These are phyloP conservation scores for Varanus salvator DNA, from an alignment of 2,113 vertebrate genomes.

Conservation along the genomic window DNA sequence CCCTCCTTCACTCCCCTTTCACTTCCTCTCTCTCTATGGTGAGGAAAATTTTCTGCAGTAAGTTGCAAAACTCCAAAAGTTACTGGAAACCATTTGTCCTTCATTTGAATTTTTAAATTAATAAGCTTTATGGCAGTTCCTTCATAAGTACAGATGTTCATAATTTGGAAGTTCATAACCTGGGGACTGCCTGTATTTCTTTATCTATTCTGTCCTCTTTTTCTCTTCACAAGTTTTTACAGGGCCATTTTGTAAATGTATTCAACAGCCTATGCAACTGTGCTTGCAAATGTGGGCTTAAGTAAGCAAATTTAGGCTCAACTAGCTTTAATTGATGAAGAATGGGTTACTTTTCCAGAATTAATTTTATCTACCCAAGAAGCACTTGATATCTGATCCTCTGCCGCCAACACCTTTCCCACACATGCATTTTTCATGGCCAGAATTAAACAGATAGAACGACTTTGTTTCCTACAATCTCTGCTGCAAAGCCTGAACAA, in stretches of 20 bases:
- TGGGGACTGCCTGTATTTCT: neutral
- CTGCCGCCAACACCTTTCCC: constrained; percentile 40
- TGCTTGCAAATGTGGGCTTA: neutral
- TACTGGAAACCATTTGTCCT: no score
- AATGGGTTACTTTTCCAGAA: constrained; percentile 36
- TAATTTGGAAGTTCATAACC: no score
- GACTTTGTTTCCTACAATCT: constrained; percentile 35
- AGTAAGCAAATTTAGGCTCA: neutral
- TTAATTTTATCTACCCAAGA: constrained; percentile 36
- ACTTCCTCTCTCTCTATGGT: no score
- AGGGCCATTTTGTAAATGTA: neutral
- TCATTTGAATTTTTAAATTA: no score
- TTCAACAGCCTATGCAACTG: neutral
- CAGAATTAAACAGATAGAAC: constrained; percentile 45
- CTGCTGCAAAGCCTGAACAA: constrained; percentile 26
- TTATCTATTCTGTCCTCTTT: neutral
- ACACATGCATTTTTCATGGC: constrained; percentile 40
- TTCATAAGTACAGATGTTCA: no score
- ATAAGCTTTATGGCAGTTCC: no score
- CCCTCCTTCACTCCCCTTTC: no score
- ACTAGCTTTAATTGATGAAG: constrained; percentile 9
- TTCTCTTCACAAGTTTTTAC: neutral
- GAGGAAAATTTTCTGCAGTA: no score
- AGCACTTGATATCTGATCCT: neutral
- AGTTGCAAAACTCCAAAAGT: no score